These are phyloP conservation scores for Rhinolophus ferrumequinum DNA, from an alignment of 2,113 vertebrate genomes.

Conservation along the genomic window DNA sequence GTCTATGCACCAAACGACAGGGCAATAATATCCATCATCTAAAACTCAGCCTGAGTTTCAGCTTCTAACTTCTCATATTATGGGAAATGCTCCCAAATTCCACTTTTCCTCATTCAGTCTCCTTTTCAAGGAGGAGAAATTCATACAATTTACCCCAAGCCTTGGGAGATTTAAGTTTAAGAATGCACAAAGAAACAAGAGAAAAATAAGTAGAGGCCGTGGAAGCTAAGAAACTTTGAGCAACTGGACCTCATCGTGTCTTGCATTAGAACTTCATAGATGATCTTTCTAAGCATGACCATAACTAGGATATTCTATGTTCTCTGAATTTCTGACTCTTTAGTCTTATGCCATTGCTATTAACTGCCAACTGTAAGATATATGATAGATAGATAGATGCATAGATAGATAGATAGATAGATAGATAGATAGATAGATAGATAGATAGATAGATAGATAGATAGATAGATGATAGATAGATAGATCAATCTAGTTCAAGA, in stretches of 20 bases:
- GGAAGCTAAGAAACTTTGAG: neutral
- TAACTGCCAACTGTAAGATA: neutral
- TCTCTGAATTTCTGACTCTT: neutral
- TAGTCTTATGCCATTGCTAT: neutral
- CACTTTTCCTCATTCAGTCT: neutral
- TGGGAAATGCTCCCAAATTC: neutral
- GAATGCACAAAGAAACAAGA: neutral
- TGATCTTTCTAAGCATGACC: neutral
- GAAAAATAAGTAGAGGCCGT: neutral
- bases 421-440: neutral
- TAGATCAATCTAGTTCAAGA: neutral
- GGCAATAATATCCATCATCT: neutral
- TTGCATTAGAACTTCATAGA: neutral
- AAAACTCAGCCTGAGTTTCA: neutral
- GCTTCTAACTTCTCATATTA: neutral
- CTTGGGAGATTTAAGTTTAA: neutral
- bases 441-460: neutral
- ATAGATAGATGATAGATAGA: neutral
- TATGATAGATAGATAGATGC: neutral
- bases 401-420: neutral
- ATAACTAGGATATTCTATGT: neutral
- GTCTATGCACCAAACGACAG: neutral
- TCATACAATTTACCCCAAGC: neutral
- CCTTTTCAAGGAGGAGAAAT: neutral
- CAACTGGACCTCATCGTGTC: neutral